phyloP scores from a whole-genome alignment of 2,888 invertebrate genomes.

The Stratiomys singularior region DNA sequence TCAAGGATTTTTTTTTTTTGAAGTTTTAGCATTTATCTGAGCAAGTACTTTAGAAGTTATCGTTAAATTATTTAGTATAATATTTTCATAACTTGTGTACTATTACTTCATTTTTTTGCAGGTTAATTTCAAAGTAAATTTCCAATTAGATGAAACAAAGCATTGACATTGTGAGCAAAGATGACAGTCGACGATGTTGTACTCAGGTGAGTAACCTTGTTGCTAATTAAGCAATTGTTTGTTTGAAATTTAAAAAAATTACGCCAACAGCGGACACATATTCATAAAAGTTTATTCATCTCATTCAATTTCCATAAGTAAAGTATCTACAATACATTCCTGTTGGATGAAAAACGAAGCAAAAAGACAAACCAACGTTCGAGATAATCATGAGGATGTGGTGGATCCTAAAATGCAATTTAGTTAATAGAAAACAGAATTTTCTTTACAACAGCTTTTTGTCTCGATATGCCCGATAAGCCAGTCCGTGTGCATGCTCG shows the following conservation, averaged over 20 bases:
- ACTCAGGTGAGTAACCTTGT: conserved; percentile 37
- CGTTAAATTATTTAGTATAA: too few relatives aligned
- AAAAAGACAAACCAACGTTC: conserved; percentile 15
- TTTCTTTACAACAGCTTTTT: conserved; percentile 27
- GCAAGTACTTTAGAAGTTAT: too few relatives aligned
- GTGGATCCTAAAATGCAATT: not conserved
- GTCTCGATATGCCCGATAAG: conserved; percentile 29
- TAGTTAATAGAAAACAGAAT: not conserved
- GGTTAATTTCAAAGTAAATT: too few relatives aligned
- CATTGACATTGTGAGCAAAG: not conserved
- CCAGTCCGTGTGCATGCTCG: conserved; percentile 30
- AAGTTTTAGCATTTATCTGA: too few relatives aligned
- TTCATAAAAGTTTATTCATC: conserved; percentile 15
- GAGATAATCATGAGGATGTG: conserved; percentile 15
- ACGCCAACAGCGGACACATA: not conserved
- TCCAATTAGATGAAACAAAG: not conserved
- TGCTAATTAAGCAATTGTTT: not conserved
- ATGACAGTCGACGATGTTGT: conserved; percentile 47
- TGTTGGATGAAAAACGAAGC: not conserved
- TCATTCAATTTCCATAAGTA: conserved; percentile 14
- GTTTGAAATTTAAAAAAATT: conserved; percentile 1
- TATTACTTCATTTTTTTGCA: too few relatives aligned
- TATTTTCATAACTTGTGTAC: too few relatives aligned
- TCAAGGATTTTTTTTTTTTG: too few relatives aligned
- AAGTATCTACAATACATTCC: not conserved